These are phyloP conservation scores for Corbicula japonica DNA, from an alignment of 2,888 invertebrate species.

Conservation along the genomic window DNA sequence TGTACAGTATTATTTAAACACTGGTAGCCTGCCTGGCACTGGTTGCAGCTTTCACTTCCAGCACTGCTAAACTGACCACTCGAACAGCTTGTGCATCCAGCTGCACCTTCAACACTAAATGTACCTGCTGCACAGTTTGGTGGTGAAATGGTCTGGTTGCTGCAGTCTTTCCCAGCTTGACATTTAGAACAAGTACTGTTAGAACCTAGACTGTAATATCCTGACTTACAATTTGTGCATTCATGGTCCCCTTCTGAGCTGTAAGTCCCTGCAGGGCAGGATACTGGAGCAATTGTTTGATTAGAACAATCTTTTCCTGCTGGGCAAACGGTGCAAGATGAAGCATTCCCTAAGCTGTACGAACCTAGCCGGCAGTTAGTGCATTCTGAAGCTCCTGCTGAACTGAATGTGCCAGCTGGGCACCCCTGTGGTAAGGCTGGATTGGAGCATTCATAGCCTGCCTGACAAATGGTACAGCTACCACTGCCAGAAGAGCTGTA, in stretches of 20 bases:
- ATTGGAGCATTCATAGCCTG: constrained; percentile 72
- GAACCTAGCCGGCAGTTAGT: constrained; percentile 58
- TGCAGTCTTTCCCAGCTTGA: constrained; percentile 53
- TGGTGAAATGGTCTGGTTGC: too few species aligned
- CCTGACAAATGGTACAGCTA: constrained; percentile 77
- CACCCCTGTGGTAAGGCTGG: constrained; percentile 59
- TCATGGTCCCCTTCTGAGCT: constrained; percentile 37
- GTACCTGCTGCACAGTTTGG: constrained; percentile 47
- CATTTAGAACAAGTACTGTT: constrained; percentile 17
- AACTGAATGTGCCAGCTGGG: constrained; percentile 64
- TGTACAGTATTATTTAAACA: constrained; percentile 47
- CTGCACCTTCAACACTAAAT: constrained; percentile 57
- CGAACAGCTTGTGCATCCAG: constrained; percentile 60
- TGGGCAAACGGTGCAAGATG: constrained; percentile 36
- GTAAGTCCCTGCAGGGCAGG: constrained; percentile 48
- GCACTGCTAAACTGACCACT: constrained; percentile 72
- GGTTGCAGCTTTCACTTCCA: constrained; percentile 66
- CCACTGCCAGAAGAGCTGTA: constrained; percentile 43
- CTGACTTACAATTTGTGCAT: constrained; percentile 58
- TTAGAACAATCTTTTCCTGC: constrained; percentile 21
- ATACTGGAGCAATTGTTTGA: neutral
- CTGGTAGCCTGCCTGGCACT: constrained; percentile 50
- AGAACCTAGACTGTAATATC: constrained; percentile 42
- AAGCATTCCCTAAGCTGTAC: constrained; percentile 34
- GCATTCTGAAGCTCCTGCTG: constrained; percentile 50